These are phyloP conservation scores for Enhydra lutris DNA, from an alignment of 2,113 vertebrate species.

Conservation along the genomic window DNA sequence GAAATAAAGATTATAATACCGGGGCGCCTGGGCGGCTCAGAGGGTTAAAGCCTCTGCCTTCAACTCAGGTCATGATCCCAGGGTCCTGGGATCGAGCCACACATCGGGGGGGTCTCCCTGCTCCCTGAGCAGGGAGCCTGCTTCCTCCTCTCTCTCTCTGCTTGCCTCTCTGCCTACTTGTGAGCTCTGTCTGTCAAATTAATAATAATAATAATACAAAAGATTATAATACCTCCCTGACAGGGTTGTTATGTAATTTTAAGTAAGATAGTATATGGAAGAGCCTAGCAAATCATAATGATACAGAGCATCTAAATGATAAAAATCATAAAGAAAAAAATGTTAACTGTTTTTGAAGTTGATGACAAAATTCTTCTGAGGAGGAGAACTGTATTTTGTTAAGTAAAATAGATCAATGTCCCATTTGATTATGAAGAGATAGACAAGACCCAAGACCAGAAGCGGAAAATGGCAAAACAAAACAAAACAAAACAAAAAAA, in stretches of 20 bases:
- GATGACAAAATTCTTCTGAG: neutral
- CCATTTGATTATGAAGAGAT: neutral
- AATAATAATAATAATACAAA: too few species aligned
- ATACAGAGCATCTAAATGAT: neutral
- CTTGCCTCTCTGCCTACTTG: too few species aligned
- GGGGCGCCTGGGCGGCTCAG: too few species aligned
- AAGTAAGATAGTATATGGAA: neutral
- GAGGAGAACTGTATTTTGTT: neutral
- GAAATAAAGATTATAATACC: neutral
- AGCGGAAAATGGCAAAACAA: neutral
- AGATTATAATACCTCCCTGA: neutral
- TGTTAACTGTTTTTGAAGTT: neutral
- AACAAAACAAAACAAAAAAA: neutral
- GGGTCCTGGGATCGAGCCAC: too few species aligned
- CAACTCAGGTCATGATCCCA: too few species aligned
- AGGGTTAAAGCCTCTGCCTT: too few species aligned
- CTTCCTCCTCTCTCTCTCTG: too few species aligned
- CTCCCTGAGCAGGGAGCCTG: too few species aligned
- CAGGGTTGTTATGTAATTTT: neutral
- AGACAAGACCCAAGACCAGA: neutral
- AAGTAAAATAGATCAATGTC: neutral
- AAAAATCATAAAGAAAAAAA: neutral
- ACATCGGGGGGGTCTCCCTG: too few species aligned
- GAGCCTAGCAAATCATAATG: neutral
- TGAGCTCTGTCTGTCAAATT: too few species aligned